Base-by-base conservation (phyloP, 2,797 vertebrate genomes). In the Gambusia yucatana region DNA sequence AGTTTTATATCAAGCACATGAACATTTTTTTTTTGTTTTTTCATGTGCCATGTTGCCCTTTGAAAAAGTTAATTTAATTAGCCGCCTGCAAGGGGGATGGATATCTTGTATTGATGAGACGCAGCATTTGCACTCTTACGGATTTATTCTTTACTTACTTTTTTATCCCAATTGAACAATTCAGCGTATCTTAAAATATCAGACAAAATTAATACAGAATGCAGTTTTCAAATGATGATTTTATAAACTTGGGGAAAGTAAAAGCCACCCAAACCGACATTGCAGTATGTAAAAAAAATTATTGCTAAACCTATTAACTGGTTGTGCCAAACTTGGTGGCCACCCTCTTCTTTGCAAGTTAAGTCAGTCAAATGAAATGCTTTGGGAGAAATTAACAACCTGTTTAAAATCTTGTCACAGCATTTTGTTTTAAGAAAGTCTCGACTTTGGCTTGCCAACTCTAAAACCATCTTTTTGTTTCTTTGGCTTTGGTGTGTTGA, bases 11-110 rank as follows among this genome's bases (percentile, higher is more conserved):
- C 11, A 72, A 55, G 22, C 76, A 79, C 13, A 6, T 77, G 72
- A 17, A 81, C 28, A 70, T 63, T 59, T 59, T 57, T 59, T 28
- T 13, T 0, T 28, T 47, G 79, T 47, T 6, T 43, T 65, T 72
- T 57, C 78, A 59, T 73, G 70, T 71, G 44, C 28, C 52, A 71
- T 33, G 30, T 57, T 44, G 0, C 72, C n/a, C 11, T 77, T 75
- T 79, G 55, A 80, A 77, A 79, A 47, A 13, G 43, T 47, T 75
- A 11, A 75, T 48, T 76, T 30, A 65, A 5, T 77, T 39, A 76
- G 61, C 43, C 65, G 78, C 25, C 59, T 47, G 72, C 46, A 61
- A 67, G 33, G 43, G 4, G 14, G 30, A 33, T 48, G 47, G 17
- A 48, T 50, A 33, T 69, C 48, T 63, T 44, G 28, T n/a, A 50